Percentiles rank a stretch among this genome's conserved stretches.
Conservation (phyloP, 2,888 invertebrate genomes). For the Andrena flavipes region DNA sequence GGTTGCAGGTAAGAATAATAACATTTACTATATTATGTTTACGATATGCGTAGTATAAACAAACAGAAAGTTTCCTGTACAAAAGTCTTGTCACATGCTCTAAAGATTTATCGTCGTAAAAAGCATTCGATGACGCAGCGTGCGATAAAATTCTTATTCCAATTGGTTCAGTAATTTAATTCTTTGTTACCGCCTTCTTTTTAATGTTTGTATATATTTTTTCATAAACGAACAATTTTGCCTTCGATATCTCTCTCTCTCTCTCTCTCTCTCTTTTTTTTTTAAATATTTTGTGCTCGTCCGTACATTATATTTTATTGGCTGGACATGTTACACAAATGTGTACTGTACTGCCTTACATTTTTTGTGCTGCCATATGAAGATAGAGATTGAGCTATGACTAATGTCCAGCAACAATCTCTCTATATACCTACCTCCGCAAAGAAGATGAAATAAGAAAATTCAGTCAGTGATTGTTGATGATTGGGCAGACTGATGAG, state of each 20-base stretch:
- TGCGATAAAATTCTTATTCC: constrained; percentile 54
- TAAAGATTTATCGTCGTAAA: neutral
- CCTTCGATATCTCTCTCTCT: neutral
- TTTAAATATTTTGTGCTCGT: constrained; percentile 28
- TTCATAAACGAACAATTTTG: constrained; percentile 1
- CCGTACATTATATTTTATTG: constrained; percentile 54
- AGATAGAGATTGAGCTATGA: constrained; percentile 74
- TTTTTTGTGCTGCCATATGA: constrained; percentile 76
- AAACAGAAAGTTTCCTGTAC: constrained; percentile 20
- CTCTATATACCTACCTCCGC: constrained; percentile 75
- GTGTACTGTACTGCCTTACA: constrained; percentile 72
- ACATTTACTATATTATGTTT: constrained; percentile 42
- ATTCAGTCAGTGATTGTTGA: constrained; percentile 82
- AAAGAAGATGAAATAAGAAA: constrained; percentile 76
- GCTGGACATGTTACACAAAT: constrained; percentile 63
- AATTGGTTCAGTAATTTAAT: constrained; percentile 74
- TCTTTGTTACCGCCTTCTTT: constrained; percentile 14
- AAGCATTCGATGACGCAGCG: neutral
- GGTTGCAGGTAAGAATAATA: constrained; percentile 92
- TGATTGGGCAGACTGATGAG: constrained; percentile 94
- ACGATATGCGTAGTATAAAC: constrained; percentile 1
- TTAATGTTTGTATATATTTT: neutral
- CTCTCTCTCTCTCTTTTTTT: neutral
- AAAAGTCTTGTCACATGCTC: constrained; percentile 28
- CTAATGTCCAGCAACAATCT: constrained; percentile 77